Evolutionary conservation across 2,888 invertebrate genomes (phyloP).

Genomic region (Pardosa pseudoannulata): DNA sequence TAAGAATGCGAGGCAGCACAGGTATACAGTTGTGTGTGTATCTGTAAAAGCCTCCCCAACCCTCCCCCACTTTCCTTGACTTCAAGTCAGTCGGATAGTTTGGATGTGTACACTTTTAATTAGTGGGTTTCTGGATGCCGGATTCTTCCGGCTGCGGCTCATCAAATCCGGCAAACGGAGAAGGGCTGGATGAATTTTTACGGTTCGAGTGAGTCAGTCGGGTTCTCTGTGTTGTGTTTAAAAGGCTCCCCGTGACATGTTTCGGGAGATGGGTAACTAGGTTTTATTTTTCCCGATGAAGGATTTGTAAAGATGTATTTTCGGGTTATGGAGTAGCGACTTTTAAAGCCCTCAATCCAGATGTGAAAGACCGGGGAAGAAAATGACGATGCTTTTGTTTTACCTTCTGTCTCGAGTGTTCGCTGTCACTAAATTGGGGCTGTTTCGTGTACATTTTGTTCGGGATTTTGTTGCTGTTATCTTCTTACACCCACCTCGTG

Average conservation of each 20-base stretch:
- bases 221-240: slow-evolving; percentile 4
- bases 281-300: not conserved
- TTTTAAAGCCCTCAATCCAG: not conserved
- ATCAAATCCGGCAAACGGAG: slow-evolving; percentile 32
- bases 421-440: too few species aligned
- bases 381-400: too few species aligned
- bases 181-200: slow-evolving; percentile 21
- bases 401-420: too few species aligned
- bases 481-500: too few species aligned
- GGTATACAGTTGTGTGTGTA: slow-evolving; percentile 52
- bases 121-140: slow-evolving; percentile 63
- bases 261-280: slow-evolving; percentile 4
- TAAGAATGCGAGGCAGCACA: slow-evolving; percentile 65
- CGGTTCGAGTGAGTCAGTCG: slow-evolving; percentile 34
- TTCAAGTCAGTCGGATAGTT: slow-evolving; percentile 59
- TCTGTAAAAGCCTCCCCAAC: slow-evolving; percentile 20
- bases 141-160: slow-evolving; percentile 64
- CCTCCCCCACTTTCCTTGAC: not conserved
- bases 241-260: slow-evolving; percentile 9
- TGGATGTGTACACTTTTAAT: slow-evolving; percentile 72
- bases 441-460: too few species aligned
- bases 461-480: too few species aligned
- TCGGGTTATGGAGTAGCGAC: slow-evolving; percentile 10
- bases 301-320: slow-evolving; percentile 9
- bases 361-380: too few species aligned